phyloP scores from a whole-genome alignment of 2,888 invertebrate species.

The Tipula helvola region DNA sequence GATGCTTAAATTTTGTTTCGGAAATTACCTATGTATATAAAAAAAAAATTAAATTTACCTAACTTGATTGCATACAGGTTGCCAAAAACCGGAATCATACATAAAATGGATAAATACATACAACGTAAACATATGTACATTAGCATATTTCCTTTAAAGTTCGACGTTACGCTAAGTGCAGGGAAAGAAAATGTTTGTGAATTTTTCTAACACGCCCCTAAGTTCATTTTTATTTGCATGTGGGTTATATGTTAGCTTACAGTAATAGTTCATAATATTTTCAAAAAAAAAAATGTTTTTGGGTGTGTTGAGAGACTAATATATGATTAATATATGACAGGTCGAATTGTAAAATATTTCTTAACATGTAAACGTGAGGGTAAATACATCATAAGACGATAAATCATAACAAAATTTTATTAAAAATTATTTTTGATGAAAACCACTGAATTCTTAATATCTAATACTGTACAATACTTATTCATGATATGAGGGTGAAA shows the following conservation, averaged over 20 bases:
- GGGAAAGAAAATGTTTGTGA: not conserved
- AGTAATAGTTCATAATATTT: not conserved
- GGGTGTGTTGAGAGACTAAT: not conserved
- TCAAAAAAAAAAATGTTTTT: not conserved
- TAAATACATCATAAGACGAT: not conserved
- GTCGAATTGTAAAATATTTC: not conserved
- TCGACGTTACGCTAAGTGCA: not conserved
- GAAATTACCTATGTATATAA: not conserved
- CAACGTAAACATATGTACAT: not conserved
- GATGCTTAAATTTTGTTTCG: not conserved
- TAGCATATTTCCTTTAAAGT: not conserved
- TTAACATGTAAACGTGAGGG: not conserved
- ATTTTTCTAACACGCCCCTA: not conserved
- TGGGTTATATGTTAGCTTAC: not conserved
- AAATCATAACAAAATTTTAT: too few relatives aligned
- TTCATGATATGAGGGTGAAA: too few relatives aligned
- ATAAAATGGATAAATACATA: not conserved
- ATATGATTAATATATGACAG: not conserved
- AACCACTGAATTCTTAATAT: too few relatives aligned
- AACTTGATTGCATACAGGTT: not conserved
- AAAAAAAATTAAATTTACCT: not conserved
- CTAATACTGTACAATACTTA: too few relatives aligned
- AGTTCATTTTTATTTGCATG: not conserved
- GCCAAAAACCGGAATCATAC: not conserved
- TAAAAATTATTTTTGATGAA: too few relatives aligned